Evolutionary conservation across 2,797 vertebrate genomes (phyloP).

Genomic region (Erithacus rubecula): DNA sequence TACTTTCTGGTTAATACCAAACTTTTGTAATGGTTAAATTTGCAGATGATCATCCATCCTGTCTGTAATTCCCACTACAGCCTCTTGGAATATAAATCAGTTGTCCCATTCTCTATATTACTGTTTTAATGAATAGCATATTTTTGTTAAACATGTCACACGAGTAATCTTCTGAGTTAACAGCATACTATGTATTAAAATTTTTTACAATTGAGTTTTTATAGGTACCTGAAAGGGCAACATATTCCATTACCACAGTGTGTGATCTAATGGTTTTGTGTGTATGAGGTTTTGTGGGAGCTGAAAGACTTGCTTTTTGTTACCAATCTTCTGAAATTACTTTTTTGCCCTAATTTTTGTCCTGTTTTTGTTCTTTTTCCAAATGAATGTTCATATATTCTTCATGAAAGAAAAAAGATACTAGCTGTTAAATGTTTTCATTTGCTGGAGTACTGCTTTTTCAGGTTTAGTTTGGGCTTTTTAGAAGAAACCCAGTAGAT

Average conservation of each 20-base stretch:
- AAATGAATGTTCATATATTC: not conserved
- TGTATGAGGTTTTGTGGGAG: not conserved
- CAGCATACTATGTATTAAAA: not conserved
- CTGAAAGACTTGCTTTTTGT: not conserved
- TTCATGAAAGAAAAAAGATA: not conserved
- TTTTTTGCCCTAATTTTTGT: not conserved
- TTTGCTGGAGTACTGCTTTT: not conserved
- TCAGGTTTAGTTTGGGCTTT: not conserved
- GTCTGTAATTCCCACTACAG: not conserved
- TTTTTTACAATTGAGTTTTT: not conserved
- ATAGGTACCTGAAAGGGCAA: not conserved
- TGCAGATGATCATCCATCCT: not conserved
- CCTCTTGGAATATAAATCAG: not conserved
- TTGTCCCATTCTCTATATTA: not conserved
- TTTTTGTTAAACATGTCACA: not conserved
- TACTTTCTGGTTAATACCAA: not conserved
- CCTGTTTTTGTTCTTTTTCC: not conserved
- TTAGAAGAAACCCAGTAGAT: not conserved
- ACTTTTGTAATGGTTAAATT: not conserved
- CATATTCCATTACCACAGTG: not conserved
- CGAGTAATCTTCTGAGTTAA: not conserved
- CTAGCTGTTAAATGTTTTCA: not conserved
- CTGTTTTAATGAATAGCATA: not conserved
- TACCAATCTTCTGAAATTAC: not conserved
- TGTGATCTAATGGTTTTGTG: not conserved